phyloP scores from a whole-genome alignment of 2,888 invertebrate genomes.

The Sphaerophoria taeniata region DNA sequence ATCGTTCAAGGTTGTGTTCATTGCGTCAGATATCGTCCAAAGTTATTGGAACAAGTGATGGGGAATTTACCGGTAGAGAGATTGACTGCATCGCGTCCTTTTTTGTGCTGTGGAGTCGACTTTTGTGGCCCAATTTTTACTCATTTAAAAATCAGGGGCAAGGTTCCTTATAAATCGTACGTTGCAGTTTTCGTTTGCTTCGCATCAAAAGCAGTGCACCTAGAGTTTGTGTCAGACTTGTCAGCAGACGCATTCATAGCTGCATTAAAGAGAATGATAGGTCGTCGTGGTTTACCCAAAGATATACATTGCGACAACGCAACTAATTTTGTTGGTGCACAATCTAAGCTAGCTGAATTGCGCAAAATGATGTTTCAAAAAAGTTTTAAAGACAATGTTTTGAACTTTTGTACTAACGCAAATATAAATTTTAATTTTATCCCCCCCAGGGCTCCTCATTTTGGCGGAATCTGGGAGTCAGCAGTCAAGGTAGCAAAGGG shows the following conservation, averaged over 20 bases:
- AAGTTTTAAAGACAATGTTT: background rate
- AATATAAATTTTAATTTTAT: background rate
- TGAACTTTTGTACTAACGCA: background rate
- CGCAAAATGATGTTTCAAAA: conserved; percentile 3
- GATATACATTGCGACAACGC: conserved; percentile 36
- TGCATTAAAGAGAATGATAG: conserved; percentile 34
- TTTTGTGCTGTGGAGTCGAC: too few relatives aligned
- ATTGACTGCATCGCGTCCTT: too few relatives aligned
- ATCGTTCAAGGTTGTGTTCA: too few relatives aligned
- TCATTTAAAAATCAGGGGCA: background rate
- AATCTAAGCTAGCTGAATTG: background rate
- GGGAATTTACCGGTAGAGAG: too few relatives aligned
- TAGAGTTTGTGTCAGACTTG: conserved; percentile 42
- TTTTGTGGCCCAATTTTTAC: background rate
- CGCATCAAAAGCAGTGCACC: conserved; percentile 31
- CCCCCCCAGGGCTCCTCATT: conserved; percentile 12
- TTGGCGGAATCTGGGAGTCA: background rate
- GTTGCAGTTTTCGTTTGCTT: conserved; percentile 15
- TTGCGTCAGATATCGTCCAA: too few relatives aligned
- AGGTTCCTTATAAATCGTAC: background rate
- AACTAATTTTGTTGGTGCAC: conserved; percentile 42
- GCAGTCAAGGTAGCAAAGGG: background rate
- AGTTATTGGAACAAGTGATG: too few relatives aligned
- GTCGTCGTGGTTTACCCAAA: conserved; percentile 30
- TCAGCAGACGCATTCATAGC: conserved; percentile 38